Percentiles rank a stretch among this genome's conserved stretches.
These are phyloP conservation scores for Tetranychus urticae DNA, from an alignment of 1,140 invertebrate species.

Conservation along the genomic window DNA sequence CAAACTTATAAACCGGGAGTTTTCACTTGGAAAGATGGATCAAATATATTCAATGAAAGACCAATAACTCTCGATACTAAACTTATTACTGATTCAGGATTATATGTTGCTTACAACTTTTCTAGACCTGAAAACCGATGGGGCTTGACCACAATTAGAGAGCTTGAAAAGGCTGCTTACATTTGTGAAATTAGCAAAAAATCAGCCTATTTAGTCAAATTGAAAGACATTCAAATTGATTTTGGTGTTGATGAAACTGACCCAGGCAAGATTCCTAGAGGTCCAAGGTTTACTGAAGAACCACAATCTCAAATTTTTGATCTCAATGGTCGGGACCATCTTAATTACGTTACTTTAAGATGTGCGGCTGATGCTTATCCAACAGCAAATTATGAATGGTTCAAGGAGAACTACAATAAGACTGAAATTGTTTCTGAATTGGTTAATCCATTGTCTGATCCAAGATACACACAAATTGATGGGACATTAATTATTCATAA, in stretches of 20 bases:
- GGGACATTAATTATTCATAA: conserved; percentile 66
- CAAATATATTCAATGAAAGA: too few relatives aligned
- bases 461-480: conserved; percentile 60
- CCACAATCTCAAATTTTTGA: conserved; percentile 59
- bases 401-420: conserved; percentile 57
- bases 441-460: conserved; percentile 49
- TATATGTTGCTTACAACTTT: too few relatives aligned
- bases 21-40: too few relatives aligned
- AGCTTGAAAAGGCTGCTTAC: too few relatives aligned
- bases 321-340: conserved; percentile 34
- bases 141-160: too few relatives aligned
- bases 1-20: too few relatives aligned
- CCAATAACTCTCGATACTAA: too few relatives aligned
- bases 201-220: too few relatives aligned
- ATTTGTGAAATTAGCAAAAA: too few relatives aligned
- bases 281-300: conserved; percentile 65
- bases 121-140: too few relatives aligned
- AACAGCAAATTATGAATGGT: conserved; percentile 72
- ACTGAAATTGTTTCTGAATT: conserved; percentile 37
- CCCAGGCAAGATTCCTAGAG: conserved; percentile 48
- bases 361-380: conserved; percentile 74
- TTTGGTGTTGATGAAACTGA: conserved; percentile 25
- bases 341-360: conserved; percentile 45
- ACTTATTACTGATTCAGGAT: too few relatives aligned
- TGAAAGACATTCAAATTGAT: background rate